Evolutionary conservation across 2,113 vertebrate genomes (phyloP), one percentile per base, ranked within the genome.

Genomic region (Chrysemys picta): DNA sequence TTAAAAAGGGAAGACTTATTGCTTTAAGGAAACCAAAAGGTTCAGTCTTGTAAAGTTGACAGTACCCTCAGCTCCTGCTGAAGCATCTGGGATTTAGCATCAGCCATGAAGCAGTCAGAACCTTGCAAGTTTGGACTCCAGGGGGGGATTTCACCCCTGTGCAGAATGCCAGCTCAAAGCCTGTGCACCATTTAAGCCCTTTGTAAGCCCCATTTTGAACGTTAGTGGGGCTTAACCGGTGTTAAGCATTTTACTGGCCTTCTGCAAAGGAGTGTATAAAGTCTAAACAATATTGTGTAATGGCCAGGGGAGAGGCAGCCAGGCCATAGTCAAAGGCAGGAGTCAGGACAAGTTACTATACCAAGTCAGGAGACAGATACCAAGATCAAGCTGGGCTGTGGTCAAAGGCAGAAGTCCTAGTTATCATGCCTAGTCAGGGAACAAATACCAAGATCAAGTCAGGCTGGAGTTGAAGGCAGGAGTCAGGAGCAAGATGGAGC

Each of bases 1-100:
- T 45, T 25, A 76, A 45, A 76, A 76, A 24, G 42, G 88, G 90
- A 92, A 91, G 81, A 82, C 89, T 7, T 89, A 1, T 16, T 86
- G 6, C 21, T 38, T 2, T 59, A 14, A 54, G 84, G 84, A 83
- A 45, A 21, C 1, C 1, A 2, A 24, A 84, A 5, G 84, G 31
- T 16, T 76, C 5, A 82, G 80, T 22, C 22, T 53, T 86, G 53
- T 0, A 19, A 47, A 87, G 88, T 75, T 78, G 56, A 38, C 21
- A 19, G 35, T 69, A 7, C 21, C 88, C 45, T 92, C 45, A 53
- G 9, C 21, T 94, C 12, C 56, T 52, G 27, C 4, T 12, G 10
- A 79, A 50, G 27, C 2, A 10, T 45, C 11, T 42, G 42, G 24
- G 38, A 90, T 90, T 72, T 47, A 81, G 22, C 0, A n/a, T 8